phyloP scores from a whole-genome alignment of 1,140 invertebrate genomes.

The Drosophila navojoa region DNA sequence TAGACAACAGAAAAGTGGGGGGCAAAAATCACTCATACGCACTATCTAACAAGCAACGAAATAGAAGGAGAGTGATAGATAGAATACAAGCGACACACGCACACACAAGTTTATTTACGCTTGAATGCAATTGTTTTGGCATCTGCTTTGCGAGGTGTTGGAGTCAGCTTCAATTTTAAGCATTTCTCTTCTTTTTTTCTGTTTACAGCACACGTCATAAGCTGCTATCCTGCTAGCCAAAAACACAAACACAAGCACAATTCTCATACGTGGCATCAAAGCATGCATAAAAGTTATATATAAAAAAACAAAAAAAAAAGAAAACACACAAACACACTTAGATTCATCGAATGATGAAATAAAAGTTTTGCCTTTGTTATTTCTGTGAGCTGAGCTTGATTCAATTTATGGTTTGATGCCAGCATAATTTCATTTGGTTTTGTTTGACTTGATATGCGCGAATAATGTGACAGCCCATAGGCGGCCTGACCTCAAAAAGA shows the following conservation, averaged over 20 bases:
- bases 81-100: background rate
- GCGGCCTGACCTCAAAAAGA: slow-evolving; percentile 2
- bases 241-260: background rate
- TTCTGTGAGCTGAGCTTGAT: slow-evolving; percentile 47
- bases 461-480: slow-evolving; percentile 25
- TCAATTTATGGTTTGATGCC: slow-evolving; percentile 74
- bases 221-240: background rate
- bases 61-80: background rate
- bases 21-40: slow-evolving; percentile 55
- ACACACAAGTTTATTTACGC: slow-evolving; percentile 47
- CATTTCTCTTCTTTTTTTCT: slow-evolving; percentile 15
- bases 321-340: slow-evolving; percentile 2
- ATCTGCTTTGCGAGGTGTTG: slow-evolving; percentile 25
- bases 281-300: slow-evolving; percentile 40
- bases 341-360: slow-evolving; percentile 21
- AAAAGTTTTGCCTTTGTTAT: slow-evolving; percentile 52
- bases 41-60: slow-evolving; percentile 32
- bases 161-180: slow-evolving; percentile 35
- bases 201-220: slow-evolving; percentile 41
- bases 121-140: slow-evolving; percentile 52
- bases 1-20: slow-evolving; percentile 46
- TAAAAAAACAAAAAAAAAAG: background rate
- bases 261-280: slow-evolving; percentile 61
- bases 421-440: slow-evolving; percentile 76
- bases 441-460: slow-evolving; percentile 31